Evolutionary conservation across 1,140 invertebrate species (phyloP).

Genomic region (Laupala kohalensis): DNA sequence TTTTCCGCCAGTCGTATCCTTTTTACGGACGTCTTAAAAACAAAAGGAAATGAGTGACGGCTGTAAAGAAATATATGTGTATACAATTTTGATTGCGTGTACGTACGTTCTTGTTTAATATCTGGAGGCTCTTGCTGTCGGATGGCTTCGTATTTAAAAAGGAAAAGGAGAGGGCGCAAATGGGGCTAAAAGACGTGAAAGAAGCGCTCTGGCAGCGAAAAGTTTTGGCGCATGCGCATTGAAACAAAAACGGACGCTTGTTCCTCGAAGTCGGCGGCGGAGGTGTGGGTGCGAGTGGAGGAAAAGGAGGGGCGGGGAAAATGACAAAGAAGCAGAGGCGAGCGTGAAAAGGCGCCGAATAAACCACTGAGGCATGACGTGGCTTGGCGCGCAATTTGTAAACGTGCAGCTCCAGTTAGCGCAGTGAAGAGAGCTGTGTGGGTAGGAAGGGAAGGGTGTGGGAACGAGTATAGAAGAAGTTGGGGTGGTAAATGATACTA

Average conservation of each 20-base stretch:
- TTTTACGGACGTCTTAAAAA: background rate
- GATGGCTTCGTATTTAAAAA: background rate
- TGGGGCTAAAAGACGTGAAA: background rate
- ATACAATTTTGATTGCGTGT: background rate
- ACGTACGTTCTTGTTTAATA: background rate
- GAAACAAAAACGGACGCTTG: background rate
- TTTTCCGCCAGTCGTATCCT: background rate
- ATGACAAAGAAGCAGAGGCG: background rate
- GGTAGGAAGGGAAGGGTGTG: background rate
- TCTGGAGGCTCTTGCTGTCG: background rate
- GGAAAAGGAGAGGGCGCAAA: background rate
- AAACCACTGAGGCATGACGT: background rate
- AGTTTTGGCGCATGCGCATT: background rate
- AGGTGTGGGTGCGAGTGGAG: background rate
- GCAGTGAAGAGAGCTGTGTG: fast-evolving
- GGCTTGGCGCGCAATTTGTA: background rate
- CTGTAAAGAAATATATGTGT: background rate
- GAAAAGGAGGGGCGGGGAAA: background rate
- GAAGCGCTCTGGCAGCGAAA: background rate
- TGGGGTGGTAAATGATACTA: too few species aligned
- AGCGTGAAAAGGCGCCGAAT: background rate
- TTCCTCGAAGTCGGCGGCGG: too few species aligned
- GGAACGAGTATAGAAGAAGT: background rate
- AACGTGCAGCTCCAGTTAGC: background rate
- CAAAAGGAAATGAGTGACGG: background rate